Evolutionary conservation across 2,888 invertebrate genomes (phyloP), one percentile per base, ranked within the genome.

Genomic region (Drosophila suboccidentalis): DNA sequence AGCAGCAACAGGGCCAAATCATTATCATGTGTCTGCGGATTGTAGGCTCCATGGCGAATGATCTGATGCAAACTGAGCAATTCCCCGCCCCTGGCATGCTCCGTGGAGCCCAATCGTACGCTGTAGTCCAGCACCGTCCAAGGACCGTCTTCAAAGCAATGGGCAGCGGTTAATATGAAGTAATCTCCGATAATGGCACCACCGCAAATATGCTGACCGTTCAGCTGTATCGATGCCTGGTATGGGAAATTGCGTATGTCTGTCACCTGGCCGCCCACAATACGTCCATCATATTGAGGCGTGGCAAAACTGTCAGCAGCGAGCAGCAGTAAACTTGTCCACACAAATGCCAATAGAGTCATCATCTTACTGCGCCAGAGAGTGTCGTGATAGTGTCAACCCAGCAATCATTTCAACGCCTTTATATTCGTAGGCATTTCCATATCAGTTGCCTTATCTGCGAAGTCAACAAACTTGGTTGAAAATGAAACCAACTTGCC

Each of bases 1-100:
- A 91, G 87, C 64, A 86, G 60, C 65, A 91, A n/a, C 49, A 91
- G 67, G 4, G 91, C 91, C 59, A 91, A 69, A 71, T 91, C 91
- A 61, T 83, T 80, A 70, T 91, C 89, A 43, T 87, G 82, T 32
- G 82, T 78, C 51, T 73, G 68, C 13, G 59, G 60, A 43, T 82
- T 80, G 76, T 90, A 91, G 54, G 58, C 76, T 17, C 75, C 82
- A 55, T 91, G 91, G 4, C 74, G 77, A 46, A 90, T 76, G 59
- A 91, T 86, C 47, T 70, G 80, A 43, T 73, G 76, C 3, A 91
- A 69, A 15, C 80, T 80, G 15, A 89, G 73, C 73, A 90, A 13
- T 19, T 82, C 77, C 3, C 91, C 91, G 36, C 90, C 91, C 9
- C 26, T 44, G 8, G 71, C 72, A 59, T 91, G 90, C 39, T 79